Evolutionary conservation across 2,888 invertebrate genomes (phyloP).

Genomic region (Cantharis nigra): DNA sequence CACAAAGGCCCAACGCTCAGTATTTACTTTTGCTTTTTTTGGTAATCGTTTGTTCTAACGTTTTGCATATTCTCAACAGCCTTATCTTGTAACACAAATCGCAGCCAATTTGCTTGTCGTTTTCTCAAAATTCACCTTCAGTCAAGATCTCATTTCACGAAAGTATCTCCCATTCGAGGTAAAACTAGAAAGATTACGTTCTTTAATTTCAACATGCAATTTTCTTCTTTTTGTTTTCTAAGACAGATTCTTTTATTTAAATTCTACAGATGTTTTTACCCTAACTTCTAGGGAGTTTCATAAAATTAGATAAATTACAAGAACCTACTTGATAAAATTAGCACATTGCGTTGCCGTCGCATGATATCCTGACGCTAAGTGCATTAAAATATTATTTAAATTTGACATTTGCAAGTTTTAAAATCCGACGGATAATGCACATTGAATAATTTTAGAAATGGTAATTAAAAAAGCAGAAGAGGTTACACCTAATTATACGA

Average conservation of each 20-base stretch:
- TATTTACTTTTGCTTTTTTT: not conserved
- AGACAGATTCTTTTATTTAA: not conserved
- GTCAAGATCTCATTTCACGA: conserved; percentile 36
- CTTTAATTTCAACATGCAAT: conserved; percentile 34
- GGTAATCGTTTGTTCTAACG: not conserved
- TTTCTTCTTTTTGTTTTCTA: conserved; percentile 34
- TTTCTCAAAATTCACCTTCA: conserved; percentile 34
- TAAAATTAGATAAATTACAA: not conserved
- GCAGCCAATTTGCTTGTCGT: conserved; percentile 34
- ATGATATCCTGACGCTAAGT: not conserved
- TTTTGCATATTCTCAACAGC: not conserved
- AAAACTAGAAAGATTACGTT: conserved; percentile 39
- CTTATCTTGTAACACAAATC: conserved; percentile 28
- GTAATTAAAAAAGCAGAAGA: too few relatives aligned
- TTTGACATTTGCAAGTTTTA: not conserved
- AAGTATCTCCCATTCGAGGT: conserved; percentile 39
- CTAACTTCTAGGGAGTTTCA: not conserved
- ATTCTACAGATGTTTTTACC: conserved; percentile 37
- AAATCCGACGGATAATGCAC: not conserved
- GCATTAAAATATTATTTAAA: not conserved
- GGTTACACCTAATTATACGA: not conserved
- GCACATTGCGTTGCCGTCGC: not conserved
- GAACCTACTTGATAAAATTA: not conserved
- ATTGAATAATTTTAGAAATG: not conserved
- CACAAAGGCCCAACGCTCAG: not conserved